Conservation (phyloP, 2,113 vertebrate genomes). For the Crotalus viridis region DNA sequence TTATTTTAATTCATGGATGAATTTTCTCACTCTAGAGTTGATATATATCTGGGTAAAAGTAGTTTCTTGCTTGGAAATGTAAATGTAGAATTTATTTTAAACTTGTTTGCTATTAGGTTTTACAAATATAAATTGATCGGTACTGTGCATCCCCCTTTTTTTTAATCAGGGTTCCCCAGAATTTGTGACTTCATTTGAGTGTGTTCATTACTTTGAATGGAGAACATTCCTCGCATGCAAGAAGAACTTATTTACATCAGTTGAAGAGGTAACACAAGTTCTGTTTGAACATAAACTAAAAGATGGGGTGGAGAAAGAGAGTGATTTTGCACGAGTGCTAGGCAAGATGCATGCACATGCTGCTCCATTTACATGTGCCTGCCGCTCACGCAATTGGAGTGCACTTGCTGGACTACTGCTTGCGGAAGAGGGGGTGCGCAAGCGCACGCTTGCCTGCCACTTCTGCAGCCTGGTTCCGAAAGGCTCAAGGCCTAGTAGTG, state of each 20-base stretch:
- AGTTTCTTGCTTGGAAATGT: neutral
- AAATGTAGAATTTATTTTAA: neutral
- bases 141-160: neutral
- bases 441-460: neutral
- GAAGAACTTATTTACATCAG: constrained; percentile 85
- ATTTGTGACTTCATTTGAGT: constrained; percentile 84
- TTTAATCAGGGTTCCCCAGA: constrained; percentile 87
- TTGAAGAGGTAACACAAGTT: constrained; percentile 81
- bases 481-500: neutral
- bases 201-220: constrained; percentile 96
- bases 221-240: constrained; percentile 86
- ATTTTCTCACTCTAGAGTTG: neutral
- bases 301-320: neutral
- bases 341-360: neutral
- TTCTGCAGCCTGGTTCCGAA: neutral
- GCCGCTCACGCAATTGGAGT: neutral
- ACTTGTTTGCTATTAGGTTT: constrained; percentile 21
- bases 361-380: neutral
- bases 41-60: neutral
- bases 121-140: neutral
- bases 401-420: neutral
- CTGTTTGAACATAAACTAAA: neutral
- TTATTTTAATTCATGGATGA: neutral
- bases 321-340: neutral
- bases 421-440: neutral